phyloP scores from a whole-genome alignment of 2,888 invertebrate species.

The Esperia sulphurella region DNA sequence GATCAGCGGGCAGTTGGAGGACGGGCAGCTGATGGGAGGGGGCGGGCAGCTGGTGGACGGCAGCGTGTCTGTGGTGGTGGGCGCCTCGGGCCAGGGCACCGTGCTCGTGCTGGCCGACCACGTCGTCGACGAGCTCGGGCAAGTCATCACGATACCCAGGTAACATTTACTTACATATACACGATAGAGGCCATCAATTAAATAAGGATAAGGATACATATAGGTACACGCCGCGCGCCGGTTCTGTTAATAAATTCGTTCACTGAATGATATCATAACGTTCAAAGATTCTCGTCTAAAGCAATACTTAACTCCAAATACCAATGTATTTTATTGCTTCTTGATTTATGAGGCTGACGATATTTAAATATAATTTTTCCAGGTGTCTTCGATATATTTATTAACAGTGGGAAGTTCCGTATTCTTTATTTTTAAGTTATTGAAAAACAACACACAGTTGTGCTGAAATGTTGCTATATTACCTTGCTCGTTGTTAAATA shows the following conservation, averaged over 20 bases:
- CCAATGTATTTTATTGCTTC: conserved; percentile 42
- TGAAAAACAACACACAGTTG: neutral
- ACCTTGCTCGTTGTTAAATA: too few relatives aligned
- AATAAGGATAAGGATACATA: neutral
- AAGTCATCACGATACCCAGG: conserved; percentile 83
- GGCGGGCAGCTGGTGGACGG: conserved; percentile 72
- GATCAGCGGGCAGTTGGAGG: conserved; percentile 83
- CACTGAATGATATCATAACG: neutral
- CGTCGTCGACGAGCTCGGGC: conserved; percentile 84
- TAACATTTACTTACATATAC: conserved; percentile 34
- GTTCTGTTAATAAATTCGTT: neutral
- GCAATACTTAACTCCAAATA: conserved; percentile 22
- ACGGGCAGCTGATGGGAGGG: conserved; percentile 76
- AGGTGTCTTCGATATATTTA: conserved; percentile 35
- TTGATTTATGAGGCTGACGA: conserved; percentile 40
- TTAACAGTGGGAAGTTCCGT: conserved; percentile 53
- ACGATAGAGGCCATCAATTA: neutral
- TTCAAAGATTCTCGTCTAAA: conserved; percentile 23
- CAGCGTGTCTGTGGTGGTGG: conserved; percentile 75
- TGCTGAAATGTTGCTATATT: neutral
- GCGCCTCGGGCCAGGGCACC: conserved; percentile 74
- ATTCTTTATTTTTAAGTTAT: neutral
- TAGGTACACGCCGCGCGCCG: neutral
- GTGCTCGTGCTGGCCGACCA: conserved; percentile 86
- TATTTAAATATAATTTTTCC: conserved; percentile 41